Percentiles rank a stretch among this genome's conserved stretches.
Conservation (phyloP, 2,113 vertebrate species). For the Mirounga angustirostris region DNA sequence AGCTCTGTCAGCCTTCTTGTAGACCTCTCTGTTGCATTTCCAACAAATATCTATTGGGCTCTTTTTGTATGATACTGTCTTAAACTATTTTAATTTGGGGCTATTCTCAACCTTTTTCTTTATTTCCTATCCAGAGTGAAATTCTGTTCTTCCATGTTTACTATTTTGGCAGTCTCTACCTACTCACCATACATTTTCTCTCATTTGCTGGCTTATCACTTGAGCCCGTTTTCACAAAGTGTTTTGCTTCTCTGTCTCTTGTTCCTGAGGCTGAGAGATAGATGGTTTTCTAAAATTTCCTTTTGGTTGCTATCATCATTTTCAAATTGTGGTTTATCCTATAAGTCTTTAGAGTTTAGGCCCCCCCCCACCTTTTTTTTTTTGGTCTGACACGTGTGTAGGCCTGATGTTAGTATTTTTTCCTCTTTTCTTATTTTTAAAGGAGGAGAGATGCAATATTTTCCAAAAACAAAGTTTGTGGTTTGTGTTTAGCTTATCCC, state of each 20-base stretch:
- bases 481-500: background rate
- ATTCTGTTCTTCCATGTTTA: background rate
- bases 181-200: background rate
- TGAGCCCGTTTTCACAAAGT: background rate
- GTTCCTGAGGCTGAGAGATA: background rate
- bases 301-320: background rate
- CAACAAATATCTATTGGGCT: background rate
- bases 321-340: background rate
- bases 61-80: background rate
- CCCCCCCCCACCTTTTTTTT: background rate
- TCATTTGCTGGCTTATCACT: background rate
- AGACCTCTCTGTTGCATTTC: background rate
- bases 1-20: background rate
- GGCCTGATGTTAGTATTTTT: background rate
- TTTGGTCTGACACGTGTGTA: background rate
- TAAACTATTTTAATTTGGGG: background rate
- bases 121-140: background rate
- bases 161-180: background rate
- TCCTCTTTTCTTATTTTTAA: conserved; percentile 13
- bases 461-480: background rate
- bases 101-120: background rate
- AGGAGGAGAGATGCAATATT: background rate
- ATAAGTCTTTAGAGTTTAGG: background rate
- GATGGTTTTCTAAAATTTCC: background rate
- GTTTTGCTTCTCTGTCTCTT: background rate